Evolutionary conservation across 2,113 vertebrate species (phyloP).

Genomic region (Hippocampus abdominalis): DNA sequence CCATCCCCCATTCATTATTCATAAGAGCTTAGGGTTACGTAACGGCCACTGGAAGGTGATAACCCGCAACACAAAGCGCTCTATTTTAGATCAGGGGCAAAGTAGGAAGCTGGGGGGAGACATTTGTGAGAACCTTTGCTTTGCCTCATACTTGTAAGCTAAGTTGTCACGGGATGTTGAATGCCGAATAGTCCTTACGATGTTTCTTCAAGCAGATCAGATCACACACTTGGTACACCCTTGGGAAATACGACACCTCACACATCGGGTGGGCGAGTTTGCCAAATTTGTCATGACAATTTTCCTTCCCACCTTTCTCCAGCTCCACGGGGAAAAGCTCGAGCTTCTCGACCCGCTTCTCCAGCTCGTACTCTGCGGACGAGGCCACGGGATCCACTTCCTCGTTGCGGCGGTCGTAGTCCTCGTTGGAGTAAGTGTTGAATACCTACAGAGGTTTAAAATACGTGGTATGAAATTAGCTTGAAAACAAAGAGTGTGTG

Average conservation of each 20-base stretch:
- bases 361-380: slow-evolving; percentile 95
- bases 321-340: slow-evolving; percentile 96
- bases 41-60: slow-evolving; percentile 38
- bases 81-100: slow-evolving; percentile 31
- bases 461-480: neutral
- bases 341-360: slow-evolving; percentile 97
- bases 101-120: neutral
- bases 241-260: slow-evolving; percentile 6
- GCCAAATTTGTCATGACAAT: slow-evolving; percentile 6
- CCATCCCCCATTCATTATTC: slow-evolving; percentile 42
- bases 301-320: slow-evolving; percentile 84
- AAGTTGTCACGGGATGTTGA: neutral
- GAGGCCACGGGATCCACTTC: slow-evolving; percentile 97
- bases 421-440: slow-evolving; percentile 95
- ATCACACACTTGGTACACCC: neutral
- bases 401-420: slow-evolving; percentile 94
- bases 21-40: slow-evolving; percentile 37
- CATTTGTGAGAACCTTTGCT: slow-evolving; percentile 1
- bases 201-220: neutral
- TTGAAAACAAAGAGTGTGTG: too few relatives aligned
- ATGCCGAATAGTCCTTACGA: neutral
- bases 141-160: neutral
- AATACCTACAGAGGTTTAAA: slow-evolving; percentile 81
- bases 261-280: neutral
- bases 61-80: slow-evolving; percentile 16